Evolutionary conservation across 2,113 vertebrate species (phyloP), one percentile per base, ranked within the genome.

Genomic region (Catharus bicknelli): DNA sequence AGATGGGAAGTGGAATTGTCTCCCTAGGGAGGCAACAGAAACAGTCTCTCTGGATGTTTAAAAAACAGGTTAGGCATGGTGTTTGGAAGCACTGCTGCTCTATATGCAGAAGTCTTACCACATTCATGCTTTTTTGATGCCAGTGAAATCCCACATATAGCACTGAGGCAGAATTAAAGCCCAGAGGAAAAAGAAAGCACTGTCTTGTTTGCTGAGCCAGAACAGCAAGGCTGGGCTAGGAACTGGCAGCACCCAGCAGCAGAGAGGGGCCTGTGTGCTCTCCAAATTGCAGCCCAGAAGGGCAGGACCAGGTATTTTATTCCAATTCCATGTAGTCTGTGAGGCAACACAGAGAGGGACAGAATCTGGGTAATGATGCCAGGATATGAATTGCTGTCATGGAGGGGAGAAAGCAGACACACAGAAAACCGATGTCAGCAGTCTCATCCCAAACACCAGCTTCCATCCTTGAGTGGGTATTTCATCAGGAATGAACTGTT

Each of bases 1-100:
- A 94, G 70, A 92, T 84, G 81, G 86, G 77, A 88, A 92, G 67
- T 79, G 21, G 92, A 90, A 92, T 10, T 64, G 88, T 61, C 62
- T 94, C 90, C 81, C 88, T 38, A 58, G 77, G 66, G 92, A 94
- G 42, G 50, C 4, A 11, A 92, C 1, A 87, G 83, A 82, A 94
- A 93, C 55, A 68, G 57, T 59, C 74, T 86, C 72, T 68, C 54
- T 75, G 38, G 80, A 83, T 83, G 81, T 87, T 96, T 69, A 68
- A 81, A 79, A 86, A 87, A 36, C 62, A 85, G 70, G 78, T 89
- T 93, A 91, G 84, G 82, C 63, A 19, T 19, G 43, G 74, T 86
- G 72, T 70, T 83, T 21, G 63, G 76, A 51, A 88, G 57, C 69
- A 81, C 64, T 83, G 69, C 80, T 79, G 77, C 63, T 88, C 90